phyloP scores from a whole-genome alignment of 2,113 vertebrate genomes.

The Petrocephalus zakoni region DNA sequence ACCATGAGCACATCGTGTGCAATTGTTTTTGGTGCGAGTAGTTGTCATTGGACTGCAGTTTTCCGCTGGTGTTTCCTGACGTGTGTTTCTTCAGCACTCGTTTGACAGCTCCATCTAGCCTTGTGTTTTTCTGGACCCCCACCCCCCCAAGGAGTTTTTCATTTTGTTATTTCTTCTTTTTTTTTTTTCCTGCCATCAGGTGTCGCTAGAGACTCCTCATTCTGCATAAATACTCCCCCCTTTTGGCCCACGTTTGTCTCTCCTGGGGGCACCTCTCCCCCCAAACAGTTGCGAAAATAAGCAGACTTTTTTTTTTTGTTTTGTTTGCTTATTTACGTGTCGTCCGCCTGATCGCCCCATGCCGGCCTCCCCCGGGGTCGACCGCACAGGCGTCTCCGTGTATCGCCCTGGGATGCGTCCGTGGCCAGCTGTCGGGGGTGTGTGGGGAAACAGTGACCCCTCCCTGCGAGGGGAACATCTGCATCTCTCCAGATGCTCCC shows the following conservation, averaged over 20 bases:
- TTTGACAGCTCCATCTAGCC: neutral
- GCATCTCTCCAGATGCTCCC: neutral
- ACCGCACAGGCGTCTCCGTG: neutral
- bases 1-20: slow-evolving; percentile 33
- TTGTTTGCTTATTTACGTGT: neutral
- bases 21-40: slow-evolving; percentile 43
- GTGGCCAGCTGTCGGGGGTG: neutral
- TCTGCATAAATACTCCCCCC: neutral
- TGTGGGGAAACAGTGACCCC: slow-evolving; percentile 1
- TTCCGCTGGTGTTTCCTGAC: neutral
- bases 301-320: neutral
- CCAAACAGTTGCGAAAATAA: neutral
- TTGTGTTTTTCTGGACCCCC: neutral
- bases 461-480: neutral
- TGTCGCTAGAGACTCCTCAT: neutral
- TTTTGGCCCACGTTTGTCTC: neutral
- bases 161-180: neutral
- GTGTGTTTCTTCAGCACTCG: neutral
- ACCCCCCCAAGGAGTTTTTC: neutral
- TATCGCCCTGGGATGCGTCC: neutral
- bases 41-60: neutral
- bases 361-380: neutral
- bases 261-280: neutral
- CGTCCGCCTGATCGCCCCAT: too few relatives aligned
- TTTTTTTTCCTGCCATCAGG: neutral